These are phyloP conservation scores for Coccyzus lansbergi DNA, from an alignment of 2,797 vertebrate genomes.

Conservation along the genomic window DNA sequence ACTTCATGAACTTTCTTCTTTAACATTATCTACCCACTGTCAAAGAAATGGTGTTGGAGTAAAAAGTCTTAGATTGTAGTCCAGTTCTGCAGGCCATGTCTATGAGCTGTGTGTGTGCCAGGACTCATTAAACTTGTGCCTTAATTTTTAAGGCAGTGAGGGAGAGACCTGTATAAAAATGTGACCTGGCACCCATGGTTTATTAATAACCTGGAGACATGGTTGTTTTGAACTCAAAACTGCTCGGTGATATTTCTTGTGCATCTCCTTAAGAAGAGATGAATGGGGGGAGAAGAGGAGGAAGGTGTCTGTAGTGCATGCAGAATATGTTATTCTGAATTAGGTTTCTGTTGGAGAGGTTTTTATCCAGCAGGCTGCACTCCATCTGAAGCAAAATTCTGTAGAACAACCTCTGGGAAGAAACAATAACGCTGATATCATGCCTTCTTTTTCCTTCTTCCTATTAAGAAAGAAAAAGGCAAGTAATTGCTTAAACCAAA, in stretches of 20 bases:
- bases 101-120: neutral
- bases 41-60: neutral
- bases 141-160: neutral
- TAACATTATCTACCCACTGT: neutral
- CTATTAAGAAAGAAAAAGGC: neutral
- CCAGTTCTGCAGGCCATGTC: neutral
- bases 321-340: neutral
- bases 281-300: conserved; percentile 48
- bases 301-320: conserved; percentile 33
- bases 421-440: neutral
- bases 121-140: neutral
- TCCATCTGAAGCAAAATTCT: neutral
- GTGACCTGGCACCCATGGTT: neutral
- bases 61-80: neutral
- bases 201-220: neutral
- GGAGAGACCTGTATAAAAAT: neutral
- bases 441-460: neutral
- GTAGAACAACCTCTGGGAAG: neutral
- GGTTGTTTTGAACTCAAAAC: conserved; percentile 29
- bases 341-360: neutral
- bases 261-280: conserved; percentile 41
- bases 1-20: neutral
- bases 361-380: conserved; percentile 20
- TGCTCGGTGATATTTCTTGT: neutral
- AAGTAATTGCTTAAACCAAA: conserved; percentile 60